Base-by-base conservation (phyloP, 2,888 invertebrate species). In the Acronicta alni region DNA sequence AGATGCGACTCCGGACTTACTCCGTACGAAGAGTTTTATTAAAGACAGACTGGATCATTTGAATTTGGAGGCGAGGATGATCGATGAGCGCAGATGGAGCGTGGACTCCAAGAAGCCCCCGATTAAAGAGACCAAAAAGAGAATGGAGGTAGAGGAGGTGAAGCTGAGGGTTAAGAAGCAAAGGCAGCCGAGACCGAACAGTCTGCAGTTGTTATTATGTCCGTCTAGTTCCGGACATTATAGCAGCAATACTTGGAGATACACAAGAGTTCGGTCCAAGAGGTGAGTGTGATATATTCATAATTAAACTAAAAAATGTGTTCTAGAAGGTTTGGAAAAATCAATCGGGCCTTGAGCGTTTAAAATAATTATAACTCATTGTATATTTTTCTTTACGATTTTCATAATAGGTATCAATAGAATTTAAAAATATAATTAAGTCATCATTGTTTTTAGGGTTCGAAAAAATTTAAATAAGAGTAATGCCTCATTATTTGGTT, bases 231-330 rank as follows among this genome's bases (percentile, higher is more conserved):
- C 93, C 10, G 93, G 94, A 55, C 94, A 93, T 62, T 93, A 94
- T 65, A 93, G 92, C 72, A 94, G 94, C 65, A 90, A 86, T 54
- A 94, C 94, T 9, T 94, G 94, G 93, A 84, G 93, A 60, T 94
- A 94, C 67, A 93, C 93, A 37, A 86, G 92, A 63, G 92, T 93
- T 38, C 84, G 94, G 17, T 93, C 94, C 0, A 91, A 90, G 75
- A 93, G 94, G 94, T 94, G 77, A 60, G 90, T 76, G 15, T n/a
- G 0, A 4, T 4, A 32, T 32, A 12, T 1, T 12, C 3, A 30
- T 12, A n/a, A n/a, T n/a, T n/a, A n/a, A n/a, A n/a, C n/a, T n/a
- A n/a, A n/a, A n/a, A n/a, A n/a, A n/a, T n/a, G n/a, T 26, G 7
- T 5, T 23, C 32, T 32, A 32, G 4, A 14, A 14, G 1, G 6